Base-by-base conservation (phyloP, 2,113 vertebrate species). In the Muntiacus muntjak region DNA sequence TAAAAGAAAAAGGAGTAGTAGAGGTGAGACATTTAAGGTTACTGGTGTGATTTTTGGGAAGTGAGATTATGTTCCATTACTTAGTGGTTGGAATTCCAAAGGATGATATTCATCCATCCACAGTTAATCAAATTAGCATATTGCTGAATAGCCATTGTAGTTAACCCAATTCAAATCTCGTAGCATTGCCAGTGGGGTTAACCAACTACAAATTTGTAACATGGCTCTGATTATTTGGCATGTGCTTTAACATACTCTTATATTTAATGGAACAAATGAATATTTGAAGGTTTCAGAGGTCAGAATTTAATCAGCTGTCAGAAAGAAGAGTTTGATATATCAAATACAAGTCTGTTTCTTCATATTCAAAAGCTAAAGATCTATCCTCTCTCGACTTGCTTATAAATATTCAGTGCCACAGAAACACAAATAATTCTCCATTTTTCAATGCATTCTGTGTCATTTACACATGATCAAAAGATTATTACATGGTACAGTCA, bases 401-500 rank as follows among this genome's bases (percentile, higher is more conserved):
- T 89, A 84, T 97, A 97, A 97, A 96, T 95, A 95, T 84, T 94
- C 60, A 76, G 21, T 97, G 54, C 43, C 40, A 81, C 23, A 84
- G 71, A 91, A 97, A 87, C n/a, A 76, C 60, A 94, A 91, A 87
- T 90, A 97, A 92, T 84, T 58, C 76, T 95, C 55, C 23, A 64
- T 87, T 43, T 74, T 91, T 43, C 26, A 95, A 15, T 91, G 78
- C 11, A 79, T 88, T 97, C 84, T 86, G 33, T 89, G 11, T 87
- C 97, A 93, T 96, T 89, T 95, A 91, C n/a, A 91, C 64, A 67
- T 93, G n/a, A 84, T 93, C 82, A 93, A 90, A 96, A 86, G 33
- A 94, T 86, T 90, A 89, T 96, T 79, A 86, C 62, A 58, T 57
- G 23, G 11, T 89, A 76, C 14, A 91, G 12, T 62, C 25, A 79